Evolutionary conservation across 2,113 vertebrate species (phyloP).

Genomic region (Eulacestoma nigropectus): DNA sequence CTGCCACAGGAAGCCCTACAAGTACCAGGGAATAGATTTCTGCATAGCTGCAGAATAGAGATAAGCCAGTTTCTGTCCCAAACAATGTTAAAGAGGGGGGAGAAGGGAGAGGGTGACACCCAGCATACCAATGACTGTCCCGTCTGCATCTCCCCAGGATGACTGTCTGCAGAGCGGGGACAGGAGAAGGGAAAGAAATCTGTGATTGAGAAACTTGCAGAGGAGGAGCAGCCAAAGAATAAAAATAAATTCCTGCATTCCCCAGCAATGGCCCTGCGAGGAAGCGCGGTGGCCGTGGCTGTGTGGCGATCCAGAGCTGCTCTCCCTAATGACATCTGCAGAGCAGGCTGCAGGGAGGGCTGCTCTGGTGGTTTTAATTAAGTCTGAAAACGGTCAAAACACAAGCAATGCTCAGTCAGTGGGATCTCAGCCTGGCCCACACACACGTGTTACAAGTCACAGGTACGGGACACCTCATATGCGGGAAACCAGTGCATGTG

Average conservation of each 20-base stretch:
- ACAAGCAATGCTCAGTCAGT: neutral
- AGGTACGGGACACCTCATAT: fast-evolving
- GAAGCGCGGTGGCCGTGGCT: fast-evolving
- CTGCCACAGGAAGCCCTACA: neutral
- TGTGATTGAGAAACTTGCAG: neutral
- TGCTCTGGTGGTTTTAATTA: conserved; percentile 28
- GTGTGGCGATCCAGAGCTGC: neutral
- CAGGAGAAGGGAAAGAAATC: neutral
- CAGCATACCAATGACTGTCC: neutral
- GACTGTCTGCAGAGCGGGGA: neutral
- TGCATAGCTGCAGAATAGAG: conserved; percentile 1
- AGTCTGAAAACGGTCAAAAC: neutral
- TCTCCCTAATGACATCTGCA: conserved; percentile 27
- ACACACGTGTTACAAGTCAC: fast-evolving
- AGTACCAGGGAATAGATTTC: neutral
- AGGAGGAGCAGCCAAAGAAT: neutral
- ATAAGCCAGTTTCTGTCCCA: conserved; percentile 30
- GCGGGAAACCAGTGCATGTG: fast-evolving
- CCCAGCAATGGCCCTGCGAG: neutral
- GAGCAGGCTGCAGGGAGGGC: neutral
- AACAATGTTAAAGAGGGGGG: neutral
- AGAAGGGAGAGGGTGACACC: neutral
- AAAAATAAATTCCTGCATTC: neutral
- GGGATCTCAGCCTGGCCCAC: neutral
- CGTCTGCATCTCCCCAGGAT: fast-evolving